phyloP scores from a whole-genome alignment of 2,888 invertebrate genomes.

The Ecliptopera silaceata region DNA sequence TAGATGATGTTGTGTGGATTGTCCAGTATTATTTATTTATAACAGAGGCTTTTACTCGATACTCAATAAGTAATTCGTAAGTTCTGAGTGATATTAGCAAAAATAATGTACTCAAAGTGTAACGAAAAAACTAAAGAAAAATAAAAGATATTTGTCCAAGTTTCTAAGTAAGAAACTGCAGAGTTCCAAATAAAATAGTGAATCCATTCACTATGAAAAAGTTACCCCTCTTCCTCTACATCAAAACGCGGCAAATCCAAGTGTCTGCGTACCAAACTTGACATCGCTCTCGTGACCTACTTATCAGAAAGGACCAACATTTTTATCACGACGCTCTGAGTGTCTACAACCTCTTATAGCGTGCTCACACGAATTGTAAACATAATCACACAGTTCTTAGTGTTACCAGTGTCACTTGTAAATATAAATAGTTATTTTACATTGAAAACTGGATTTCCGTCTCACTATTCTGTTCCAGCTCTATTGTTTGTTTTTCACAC shows the following conservation, averaged over 20 bases:
- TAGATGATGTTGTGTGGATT: no score
- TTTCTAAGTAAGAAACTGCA: background rate
- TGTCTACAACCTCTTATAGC: conserved; percentile 46
- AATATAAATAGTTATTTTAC: conserved; percentile 40
- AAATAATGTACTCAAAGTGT: no score
- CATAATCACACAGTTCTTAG: conserved; percentile 50
- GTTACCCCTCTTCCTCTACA: conserved; percentile 14
- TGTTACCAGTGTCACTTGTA: conserved; percentile 35
- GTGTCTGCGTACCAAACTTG: conserved; percentile 46
- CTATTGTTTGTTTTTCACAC: background rate
- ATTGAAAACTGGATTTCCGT: conserved; percentile 10
- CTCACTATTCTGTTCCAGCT: conserved; percentile 6
- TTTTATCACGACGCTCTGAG: conserved; percentile 50
- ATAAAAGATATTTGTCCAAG: background rate
- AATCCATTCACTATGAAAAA: conserved; percentile 5
- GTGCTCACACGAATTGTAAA: conserved; percentile 54
- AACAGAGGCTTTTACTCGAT: no score
- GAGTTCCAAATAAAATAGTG: background rate
- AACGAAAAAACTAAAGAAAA: background rate
- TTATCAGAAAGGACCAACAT: conserved; percentile 57
- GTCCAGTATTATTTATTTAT: no score
- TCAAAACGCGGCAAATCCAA: conserved; percentile 30
- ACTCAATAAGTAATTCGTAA: no score
- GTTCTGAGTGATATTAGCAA: no score
- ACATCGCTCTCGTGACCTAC: conserved; percentile 61